Evolutionary conservation across 2,113 vertebrate genomes (phyloP).

Genomic region (Neopipo cinnamomea): DNA sequence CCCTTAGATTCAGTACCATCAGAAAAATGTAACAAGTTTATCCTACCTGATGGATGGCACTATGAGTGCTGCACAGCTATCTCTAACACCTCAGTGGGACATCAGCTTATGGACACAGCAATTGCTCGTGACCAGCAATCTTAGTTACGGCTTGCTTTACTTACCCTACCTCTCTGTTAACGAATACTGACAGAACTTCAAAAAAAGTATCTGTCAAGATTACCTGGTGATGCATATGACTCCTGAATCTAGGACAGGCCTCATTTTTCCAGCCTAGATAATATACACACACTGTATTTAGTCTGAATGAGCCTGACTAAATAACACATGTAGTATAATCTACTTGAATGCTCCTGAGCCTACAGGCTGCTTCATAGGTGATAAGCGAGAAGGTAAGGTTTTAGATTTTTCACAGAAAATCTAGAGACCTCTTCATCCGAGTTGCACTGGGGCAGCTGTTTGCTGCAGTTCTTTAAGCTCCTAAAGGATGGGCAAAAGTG

Average conservation of each 20-base stretch:
- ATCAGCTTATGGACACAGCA: neutral
- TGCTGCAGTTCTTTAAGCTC: neutral
- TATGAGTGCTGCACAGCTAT: neutral
- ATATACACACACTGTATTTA: neutral
- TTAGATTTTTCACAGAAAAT: conserved; percentile 4
- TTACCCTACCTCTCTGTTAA: neutral
- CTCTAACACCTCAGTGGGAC: neutral
- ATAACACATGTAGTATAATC: neutral
- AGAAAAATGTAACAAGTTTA: neutral
- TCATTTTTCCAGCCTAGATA: neutral
- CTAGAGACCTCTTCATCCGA: neutral
- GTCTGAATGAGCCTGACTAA: neutral
- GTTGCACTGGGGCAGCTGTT: neutral
- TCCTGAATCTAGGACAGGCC: neutral
- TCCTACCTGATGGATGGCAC: neutral
- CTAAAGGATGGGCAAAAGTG: neutral
- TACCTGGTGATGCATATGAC: neutral
- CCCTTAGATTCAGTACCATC: neutral
- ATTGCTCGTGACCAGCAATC: neutral
- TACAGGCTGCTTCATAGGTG: neutral
- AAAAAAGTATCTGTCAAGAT: neutral
- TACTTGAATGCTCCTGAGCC: neutral
- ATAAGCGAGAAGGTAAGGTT: neutral
- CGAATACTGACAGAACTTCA: neutral
- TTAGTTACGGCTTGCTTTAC: neutral